Evolutionary conservation across 2,797 vertebrate species (phyloP), one percentile per base, ranked within the genome.

Genomic region (Jordanella pulchra): DNA sequence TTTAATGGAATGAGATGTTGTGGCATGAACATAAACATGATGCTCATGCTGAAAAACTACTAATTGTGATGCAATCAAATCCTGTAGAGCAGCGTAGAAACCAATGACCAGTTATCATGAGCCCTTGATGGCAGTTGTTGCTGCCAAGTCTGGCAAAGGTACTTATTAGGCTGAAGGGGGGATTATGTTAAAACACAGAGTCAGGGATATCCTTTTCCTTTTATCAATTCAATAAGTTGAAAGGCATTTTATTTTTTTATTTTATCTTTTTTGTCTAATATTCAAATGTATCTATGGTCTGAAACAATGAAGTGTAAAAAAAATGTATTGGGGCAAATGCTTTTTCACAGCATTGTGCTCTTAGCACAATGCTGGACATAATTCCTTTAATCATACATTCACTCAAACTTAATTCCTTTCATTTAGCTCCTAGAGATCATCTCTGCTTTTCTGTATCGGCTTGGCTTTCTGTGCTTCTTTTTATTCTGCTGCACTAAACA

Each of bases 401-500:
- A 25, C 56, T 17, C 72, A 61, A 47, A 23, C 27, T 72, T 27
- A 79, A 69, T 58, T 73, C 60, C 55, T 84, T 69, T 80, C 42
- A 51, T 67, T 78, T 12, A 53, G 60, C 53, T 30, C 45, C 25
- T 54, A 72, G 75, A 61, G 50, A 64, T 72, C 0, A 25, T 71
- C 42, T 28, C 72, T 73, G 77, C 14, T 45, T 75, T 47, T 48
- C 23, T 1, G n/a, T 65, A 69, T 68, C 67, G 39, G 53, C 65
- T 12, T 75, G 44, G 48, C 28, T 77, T 67, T 76, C 68, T 84
- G 56, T 67, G 39, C 30, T 67, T 67, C 32, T 81, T 67, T 47
- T 63, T 45, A 51, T 65, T 77, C 53, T 76, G 67, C 72, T 45
- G 72, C 69, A 78, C 76, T 82, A 78, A 86, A 80, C 86, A 65